A percentile compares a stretch with the other conserved stretches of the same genome.
Conservation (phyloP, 2,113 vertebrate species). For the Muscicapa adusta region DNA sequence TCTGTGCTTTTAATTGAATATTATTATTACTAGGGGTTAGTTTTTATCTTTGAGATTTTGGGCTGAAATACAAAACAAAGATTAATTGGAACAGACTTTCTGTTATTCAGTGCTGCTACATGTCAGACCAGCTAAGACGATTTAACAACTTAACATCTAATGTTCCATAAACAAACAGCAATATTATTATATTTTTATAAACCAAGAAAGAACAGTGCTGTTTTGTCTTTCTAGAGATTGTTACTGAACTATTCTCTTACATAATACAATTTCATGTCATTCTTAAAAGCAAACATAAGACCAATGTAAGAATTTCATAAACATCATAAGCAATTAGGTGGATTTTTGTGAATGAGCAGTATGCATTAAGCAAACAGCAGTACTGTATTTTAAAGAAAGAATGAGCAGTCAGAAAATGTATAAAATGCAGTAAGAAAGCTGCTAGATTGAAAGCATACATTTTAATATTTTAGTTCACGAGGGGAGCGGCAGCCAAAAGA, state of each 20-base stretch:
- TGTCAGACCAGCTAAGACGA: background rate
- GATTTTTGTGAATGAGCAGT: background rate
- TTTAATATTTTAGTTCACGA: constrained; percentile 35
- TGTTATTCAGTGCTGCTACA: background rate
- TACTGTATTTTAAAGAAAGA: background rate
- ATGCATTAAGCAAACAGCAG: background rate
- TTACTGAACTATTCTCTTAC: background rate
- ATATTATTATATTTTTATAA: background rate
- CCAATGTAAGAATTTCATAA: background rate
- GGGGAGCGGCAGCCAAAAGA: constrained; percentile 47
- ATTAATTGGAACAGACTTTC: background rate
- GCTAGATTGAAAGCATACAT: constrained; percentile 25
- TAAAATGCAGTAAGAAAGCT: background rate
- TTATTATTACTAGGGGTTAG: background rate
- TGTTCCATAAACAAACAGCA: background rate
- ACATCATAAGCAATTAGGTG: background rate
- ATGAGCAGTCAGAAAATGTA: background rate
- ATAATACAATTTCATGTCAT: background rate
- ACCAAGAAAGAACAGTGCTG: background rate
- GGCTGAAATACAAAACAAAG: background rate
- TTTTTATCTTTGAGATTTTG: background rate
- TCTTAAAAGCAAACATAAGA: background rate
- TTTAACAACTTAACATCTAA: background rate
- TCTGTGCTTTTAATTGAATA: background rate
- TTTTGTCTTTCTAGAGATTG: background rate